Percentiles rank a stretch among this genome's conserved stretches.
phyloP scores from a whole-genome alignment of 2,888 invertebrate genomes.

The Megaustenia siamemsis region DNA sequence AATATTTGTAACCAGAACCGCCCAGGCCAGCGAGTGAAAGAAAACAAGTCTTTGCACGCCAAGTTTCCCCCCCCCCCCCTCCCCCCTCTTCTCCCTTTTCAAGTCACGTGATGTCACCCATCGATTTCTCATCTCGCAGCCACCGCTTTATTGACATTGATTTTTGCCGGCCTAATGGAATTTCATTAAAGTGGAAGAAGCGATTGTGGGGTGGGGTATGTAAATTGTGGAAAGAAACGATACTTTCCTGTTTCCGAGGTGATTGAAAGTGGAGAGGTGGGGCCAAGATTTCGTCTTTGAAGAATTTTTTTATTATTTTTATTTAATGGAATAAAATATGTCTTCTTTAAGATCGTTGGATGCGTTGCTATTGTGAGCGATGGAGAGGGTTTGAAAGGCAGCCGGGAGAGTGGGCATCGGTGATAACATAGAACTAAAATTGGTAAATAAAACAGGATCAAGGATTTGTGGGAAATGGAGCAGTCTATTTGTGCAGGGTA shows the following conservation, averaged over 20 bases:
- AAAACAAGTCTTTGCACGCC: slow-evolving; percentile 25
- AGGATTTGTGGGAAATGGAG: no score
- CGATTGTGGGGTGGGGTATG: neutral
- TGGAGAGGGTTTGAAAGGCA: no score
- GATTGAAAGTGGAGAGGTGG: slow-evolving; percentile 24
- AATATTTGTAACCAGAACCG: neutral
- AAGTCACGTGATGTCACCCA: slow-evolving; percentile 30
- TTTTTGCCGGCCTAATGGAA: slow-evolving; percentile 52
- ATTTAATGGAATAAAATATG: slow-evolving; percentile 25
- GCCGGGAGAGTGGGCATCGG: neutral
- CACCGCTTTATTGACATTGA: slow-evolving; percentile 51
- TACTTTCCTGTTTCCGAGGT: slow-evolving; percentile 28
- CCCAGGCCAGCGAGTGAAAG: slow-evolving; percentile 3
- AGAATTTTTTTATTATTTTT: neutral
- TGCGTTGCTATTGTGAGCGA: neutral
- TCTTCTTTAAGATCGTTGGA: slow-evolving; percentile 6
- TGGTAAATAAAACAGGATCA: slow-evolving; percentile 31
- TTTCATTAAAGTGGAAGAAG: slow-evolving; percentile 43
- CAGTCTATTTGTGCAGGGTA: no score
- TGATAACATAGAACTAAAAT: neutral
- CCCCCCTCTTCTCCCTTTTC: neutral
- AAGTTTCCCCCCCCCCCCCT: neutral
- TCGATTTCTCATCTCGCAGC: slow-evolving; percentile 38
- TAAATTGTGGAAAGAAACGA: slow-evolving; percentile 37
- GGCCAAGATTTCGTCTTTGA: neutral